A percentile compares a stretch with the other conserved stretches of the same genome.
Conservation (phyloP, 2,113 vertebrate genomes). For the Pituophis catenifer region DNA sequence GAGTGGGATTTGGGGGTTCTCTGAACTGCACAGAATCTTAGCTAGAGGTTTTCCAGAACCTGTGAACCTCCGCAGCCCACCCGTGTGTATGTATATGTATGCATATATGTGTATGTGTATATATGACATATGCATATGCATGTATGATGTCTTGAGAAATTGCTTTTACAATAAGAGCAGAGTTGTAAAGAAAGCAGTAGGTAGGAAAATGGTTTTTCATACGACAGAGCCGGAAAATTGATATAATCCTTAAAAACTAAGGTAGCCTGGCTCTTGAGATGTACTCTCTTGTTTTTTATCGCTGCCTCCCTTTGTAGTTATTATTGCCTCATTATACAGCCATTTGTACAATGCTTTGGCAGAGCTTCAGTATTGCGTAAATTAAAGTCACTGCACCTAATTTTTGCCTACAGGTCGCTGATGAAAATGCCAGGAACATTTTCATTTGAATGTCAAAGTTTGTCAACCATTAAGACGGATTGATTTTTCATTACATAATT, state of each 20-base stretch:
- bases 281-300: neutral
- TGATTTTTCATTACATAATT: constrained; percentile 74
- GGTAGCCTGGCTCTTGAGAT: constrained; percentile 47
- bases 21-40: too few species aligned
- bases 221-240: constrained; percentile 40
- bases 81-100: too few species aligned
- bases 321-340: constrained; percentile 70
- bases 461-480: constrained; percentile 76
- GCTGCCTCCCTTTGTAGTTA: constrained; percentile 45
- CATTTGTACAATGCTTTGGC: constrained; percentile 67
- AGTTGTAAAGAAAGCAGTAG: constrained; percentile 41
- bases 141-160: constrained; percentile 32
- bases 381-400: constrained; percentile 67
- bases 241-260: constrained; percentile 46
- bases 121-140: neutral
- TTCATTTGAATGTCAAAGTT: constrained; percentile 76
- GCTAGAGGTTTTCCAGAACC: too few species aligned
- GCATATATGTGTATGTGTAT: too few species aligned
- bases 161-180: constrained; percentile 41
- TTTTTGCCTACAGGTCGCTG: constrained; percentile 72
- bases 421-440: constrained; percentile 72
- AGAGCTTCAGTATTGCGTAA: constrained; percentile 71
- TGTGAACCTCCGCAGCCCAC: too few species aligned
- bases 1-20: too few species aligned
- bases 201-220: constrained; percentile 11